phyloP scores from a whole-genome alignment of 2,113 vertebrate genomes.

The Thinocorus orbignyianus region DNA sequence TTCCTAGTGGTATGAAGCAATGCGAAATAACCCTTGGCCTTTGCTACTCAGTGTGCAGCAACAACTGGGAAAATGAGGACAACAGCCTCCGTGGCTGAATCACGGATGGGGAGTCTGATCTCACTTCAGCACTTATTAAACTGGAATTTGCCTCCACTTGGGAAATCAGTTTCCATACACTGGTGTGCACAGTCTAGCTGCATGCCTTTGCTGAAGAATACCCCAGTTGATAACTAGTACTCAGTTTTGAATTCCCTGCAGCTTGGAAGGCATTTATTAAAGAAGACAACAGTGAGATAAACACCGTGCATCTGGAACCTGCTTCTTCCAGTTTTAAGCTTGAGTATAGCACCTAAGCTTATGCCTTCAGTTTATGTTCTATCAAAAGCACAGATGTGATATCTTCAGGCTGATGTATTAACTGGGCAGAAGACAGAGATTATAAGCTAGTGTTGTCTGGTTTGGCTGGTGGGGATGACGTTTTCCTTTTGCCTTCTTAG shows the following conservation, averaged over 20 bases:
- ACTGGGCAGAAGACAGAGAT: neutral
- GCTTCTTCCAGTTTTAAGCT: neutral
- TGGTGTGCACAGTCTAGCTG: neutral
- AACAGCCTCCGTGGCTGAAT: neutral
- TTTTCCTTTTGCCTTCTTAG: neutral
- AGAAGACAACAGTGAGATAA: neutral
- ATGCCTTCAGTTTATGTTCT: neutral
- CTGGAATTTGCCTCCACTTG: neutral
- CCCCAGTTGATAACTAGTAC: neutral
- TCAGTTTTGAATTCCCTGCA: neutral
- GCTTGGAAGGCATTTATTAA: neutral
- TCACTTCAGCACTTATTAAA: neutral
- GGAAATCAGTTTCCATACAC: neutral
- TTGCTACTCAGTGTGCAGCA: neutral
- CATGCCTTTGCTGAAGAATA: neutral
- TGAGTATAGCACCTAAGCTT: neutral
- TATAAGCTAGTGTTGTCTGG: neutral
- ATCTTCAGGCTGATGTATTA: neutral
- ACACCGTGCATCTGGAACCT: neutral
- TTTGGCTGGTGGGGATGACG: neutral
- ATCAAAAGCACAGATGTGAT: neutral
- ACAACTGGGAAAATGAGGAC: neutral
- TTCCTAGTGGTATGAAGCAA: neutral
- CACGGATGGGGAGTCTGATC: neutral
- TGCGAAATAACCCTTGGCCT: neutral